These are phyloP conservation scores for Dryoscopus gambensis DNA, from an alignment of 2,113 vertebrate species.

Conservation along the genomic window DNA sequence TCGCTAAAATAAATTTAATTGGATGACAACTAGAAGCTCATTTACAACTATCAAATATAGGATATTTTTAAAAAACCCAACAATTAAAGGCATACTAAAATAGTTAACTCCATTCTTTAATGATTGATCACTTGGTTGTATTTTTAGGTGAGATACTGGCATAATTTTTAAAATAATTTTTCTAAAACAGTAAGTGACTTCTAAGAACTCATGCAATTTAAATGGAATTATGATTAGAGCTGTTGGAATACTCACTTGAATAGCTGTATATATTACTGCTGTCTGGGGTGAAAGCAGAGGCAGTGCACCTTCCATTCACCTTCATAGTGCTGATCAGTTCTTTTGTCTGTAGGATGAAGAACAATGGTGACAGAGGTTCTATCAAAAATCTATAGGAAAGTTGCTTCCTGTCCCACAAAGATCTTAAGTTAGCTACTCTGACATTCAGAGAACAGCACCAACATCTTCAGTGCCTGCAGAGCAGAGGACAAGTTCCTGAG, in stretches of 20 bases:
- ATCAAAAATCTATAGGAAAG: neutral
- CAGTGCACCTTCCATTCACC: constrained; percentile 79
- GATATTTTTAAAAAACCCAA: neutral
- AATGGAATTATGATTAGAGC: neutral
- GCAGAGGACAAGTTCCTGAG: neutral
- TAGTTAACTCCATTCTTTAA: neutral
- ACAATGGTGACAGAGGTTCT: neutral
- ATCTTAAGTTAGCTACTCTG: neutral
- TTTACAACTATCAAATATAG: neutral
- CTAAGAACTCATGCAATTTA: neutral
- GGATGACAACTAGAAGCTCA: neutral
- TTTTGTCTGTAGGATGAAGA: constrained; percentile 78
- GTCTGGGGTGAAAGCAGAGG: constrained; percentile 81
- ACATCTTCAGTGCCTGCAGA: neutral
- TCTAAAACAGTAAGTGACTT: neutral
- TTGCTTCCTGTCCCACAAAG: neutral
- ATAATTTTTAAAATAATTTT: neutral
- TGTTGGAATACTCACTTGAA: constrained; percentile 74
- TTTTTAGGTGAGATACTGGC: neutral
- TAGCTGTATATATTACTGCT: constrained; percentile 82
- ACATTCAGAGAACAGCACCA: neutral
- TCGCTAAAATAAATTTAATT: neutral
- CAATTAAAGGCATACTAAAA: neutral
- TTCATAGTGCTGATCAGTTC: constrained; percentile 90
- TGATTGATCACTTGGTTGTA: neutral